These are phyloP conservation scores for Lasioglossum malachurum DNA, from an alignment of 2,888 invertebrate species.

Conservation along the genomic window DNA sequence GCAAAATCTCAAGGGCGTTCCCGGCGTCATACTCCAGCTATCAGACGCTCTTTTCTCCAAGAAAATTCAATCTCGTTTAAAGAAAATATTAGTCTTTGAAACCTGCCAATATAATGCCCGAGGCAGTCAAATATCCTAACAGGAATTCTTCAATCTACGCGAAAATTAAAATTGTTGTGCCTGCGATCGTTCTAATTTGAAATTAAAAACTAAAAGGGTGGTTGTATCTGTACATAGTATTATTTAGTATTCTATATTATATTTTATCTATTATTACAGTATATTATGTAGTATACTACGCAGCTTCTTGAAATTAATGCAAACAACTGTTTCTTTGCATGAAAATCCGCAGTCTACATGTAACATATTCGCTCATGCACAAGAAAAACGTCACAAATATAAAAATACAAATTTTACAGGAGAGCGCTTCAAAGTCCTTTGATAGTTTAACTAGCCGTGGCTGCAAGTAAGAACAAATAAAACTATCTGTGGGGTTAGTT, in stretches of 20 bases:
- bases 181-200: not conserved
- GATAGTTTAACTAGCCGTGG: too few species aligned
- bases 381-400: too few species aligned
- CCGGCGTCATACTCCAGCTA: not conserved
- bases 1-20: constrained; percentile 7
- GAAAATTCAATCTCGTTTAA: constrained; percentile 1
- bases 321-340: too few species aligned
- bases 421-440: too few species aligned
- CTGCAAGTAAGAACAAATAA: too few species aligned
- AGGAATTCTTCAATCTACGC: not conserved
- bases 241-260: not conserved
- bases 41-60: not conserved
- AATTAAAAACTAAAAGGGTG: not conserved
- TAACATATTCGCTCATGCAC: too few species aligned
- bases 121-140: not conserved
- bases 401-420: too few species aligned
- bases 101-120: not conserved
- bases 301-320: too few species aligned
- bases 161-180: not conserved
- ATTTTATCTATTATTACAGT: not conserved
- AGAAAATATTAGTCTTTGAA: constrained; percentile 13
- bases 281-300: not conserved
- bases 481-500: too few species aligned
- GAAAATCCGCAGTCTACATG: too few species aligned
- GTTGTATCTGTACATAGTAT: not conserved